These are phyloP conservation scores for Rhamphomyia laevipes DNA, from an alignment of 2,888 invertebrate genomes.

Conservation along the genomic window DNA sequence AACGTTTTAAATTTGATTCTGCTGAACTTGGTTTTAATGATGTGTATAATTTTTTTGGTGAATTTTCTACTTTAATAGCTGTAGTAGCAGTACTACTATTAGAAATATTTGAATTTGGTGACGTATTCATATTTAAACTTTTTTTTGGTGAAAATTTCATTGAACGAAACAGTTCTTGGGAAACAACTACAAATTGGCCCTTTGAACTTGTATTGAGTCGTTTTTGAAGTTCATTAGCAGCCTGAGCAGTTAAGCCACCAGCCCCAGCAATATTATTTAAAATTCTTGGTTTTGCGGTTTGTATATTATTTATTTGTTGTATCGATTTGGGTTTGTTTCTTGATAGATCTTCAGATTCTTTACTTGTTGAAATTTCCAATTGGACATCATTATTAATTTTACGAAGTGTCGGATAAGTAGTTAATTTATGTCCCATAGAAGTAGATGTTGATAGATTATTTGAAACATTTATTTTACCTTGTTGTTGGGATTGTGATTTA, in stretches of 20 bases:
- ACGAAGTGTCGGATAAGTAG: conserved; percentile 20
- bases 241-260: background rate
- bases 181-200: background rate
- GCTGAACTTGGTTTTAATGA: conserved; percentile 16
- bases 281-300: background rate
- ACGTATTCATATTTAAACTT: background rate
- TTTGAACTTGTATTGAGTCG: background rate
- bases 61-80: conserved; percentile 4
- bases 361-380: background rate
- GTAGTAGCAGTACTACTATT: background rate
- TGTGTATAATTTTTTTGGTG: conserved; percentile 22
- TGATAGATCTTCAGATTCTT: too few species aligned
- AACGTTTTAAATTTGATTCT: conserved; percentile 13
- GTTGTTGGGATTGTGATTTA: background rate
- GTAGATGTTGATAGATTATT: too few species aligned
- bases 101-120: background rate
- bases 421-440: background rate
- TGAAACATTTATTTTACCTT: background rate
- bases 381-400: conserved; percentile 18
- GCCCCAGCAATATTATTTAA: background rate
- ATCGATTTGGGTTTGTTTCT: too few species aligned
- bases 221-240: background rate
- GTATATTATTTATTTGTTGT: too few species aligned
- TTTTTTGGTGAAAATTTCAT: too few species aligned
- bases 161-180: background rate